phyloP scores from a whole-genome alignment of 2,888 invertebrate species.

The Allygus modestus region DNA sequence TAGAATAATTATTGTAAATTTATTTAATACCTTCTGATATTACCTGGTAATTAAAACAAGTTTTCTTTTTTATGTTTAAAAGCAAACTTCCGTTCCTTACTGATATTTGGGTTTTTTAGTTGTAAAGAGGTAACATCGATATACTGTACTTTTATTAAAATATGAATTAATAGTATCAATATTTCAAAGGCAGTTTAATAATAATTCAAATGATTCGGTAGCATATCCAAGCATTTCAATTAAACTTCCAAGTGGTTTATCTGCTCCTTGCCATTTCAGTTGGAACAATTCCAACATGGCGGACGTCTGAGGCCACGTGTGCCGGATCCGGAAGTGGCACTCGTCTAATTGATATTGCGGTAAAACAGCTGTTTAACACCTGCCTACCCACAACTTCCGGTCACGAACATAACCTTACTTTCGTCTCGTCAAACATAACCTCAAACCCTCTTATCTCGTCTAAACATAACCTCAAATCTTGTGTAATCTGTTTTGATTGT shows the following conservation, averaged over 20 bases:
- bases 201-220: no score
- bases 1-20: no score
- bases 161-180: no score
- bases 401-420: constrained; percentile 27
- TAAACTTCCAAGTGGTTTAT: neutral
- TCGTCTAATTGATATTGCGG: constrained; percentile 14
- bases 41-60: no score
- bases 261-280: neutral
- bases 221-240: no score
- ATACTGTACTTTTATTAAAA: no score
- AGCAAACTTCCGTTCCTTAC: no score
- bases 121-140: no score
- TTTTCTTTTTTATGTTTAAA: no score
- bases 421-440: constrained; percentile 29
- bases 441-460: neutral
- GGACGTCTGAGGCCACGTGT: constrained; percentile 8
- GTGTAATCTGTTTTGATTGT: neutral
- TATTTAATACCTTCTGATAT: no score
- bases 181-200: no score
- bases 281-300: constrained; percentile 37
- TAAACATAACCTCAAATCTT: constrained; percentile 25
- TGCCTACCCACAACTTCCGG: constrained; percentile 4
- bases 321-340: constrained; percentile 29
- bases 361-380: constrained; percentile 34
- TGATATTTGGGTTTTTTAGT: no score